Base-by-base conservation (phyloP, 2,113 vertebrate genomes). In the Seriola rivoliana region DNA sequence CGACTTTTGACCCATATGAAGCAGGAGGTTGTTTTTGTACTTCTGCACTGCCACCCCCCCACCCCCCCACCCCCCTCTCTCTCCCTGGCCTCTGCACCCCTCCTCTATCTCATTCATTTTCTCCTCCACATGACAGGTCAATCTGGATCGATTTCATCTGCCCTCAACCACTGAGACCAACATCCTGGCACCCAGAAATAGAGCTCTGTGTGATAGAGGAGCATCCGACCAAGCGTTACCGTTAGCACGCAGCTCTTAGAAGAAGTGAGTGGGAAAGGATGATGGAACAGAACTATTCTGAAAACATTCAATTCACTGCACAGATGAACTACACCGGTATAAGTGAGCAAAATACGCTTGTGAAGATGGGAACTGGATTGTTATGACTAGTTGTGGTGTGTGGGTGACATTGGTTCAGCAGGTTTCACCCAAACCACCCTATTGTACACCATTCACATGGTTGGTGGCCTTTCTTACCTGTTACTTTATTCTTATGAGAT, bases 181-280 rank as follows among this genome's bases (percentile, higher is more conserved):
- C 91, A 93, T 94, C 92, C 89, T 92, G 80, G 92, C 90, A 92
- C 92, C 85, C 89, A 89, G 89, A 91, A 93, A 94, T 93, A 93
- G 90, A 91, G 89, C 87, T 74, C 62, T 44, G 77, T 82, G 88
- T 84, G 82, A 90, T 72, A 83, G 83, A 71, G 80, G 86, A 76
- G 69, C 83, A 68, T 71, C 75, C 16, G 54, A 77, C 72, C 77
- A 84, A 63, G 63, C 32, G 44, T 85, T 76, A 88, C 71, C 8
- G 34, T 88, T 71, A 82, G 62, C 66, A 73, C 13, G 32, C 40
- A 76, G 79, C 82, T 78, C 74, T 57, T 38, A 70, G 71, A 52
- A 54, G 50, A 42, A n/a, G 19, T 60, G 13, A 69, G 58, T 8
- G 14, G 54, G 64, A 67, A 34, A 75, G 54, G 36, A 84, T 50